Conservation (phyloP, 2,113 vertebrate genomes). For the Pteropus alecto region DNA sequence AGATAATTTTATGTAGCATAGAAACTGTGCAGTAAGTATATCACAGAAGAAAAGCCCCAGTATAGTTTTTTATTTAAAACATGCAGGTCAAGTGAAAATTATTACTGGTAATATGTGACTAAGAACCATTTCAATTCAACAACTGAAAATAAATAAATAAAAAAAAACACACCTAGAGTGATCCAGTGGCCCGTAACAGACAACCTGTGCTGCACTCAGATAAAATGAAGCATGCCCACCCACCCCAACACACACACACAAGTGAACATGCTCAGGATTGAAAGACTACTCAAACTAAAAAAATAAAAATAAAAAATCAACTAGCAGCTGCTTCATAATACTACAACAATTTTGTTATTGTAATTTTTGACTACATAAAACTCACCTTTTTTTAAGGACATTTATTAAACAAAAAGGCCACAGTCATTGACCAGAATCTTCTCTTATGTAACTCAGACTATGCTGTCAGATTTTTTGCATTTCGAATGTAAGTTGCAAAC, state of each 20-base stretch:
- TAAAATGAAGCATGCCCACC: background rate
- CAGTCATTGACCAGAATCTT: background rate
- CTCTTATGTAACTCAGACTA: background rate
- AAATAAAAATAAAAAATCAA: background rate
- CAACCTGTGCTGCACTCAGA: background rate
- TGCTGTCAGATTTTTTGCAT: background rate
- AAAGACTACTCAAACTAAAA: background rate
- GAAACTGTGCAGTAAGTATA: background rate
- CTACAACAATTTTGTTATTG: background rate
- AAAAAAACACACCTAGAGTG: background rate
- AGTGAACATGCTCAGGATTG: background rate
- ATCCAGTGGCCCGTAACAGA: background rate
- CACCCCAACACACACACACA: no score
- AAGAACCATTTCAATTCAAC: background rate
- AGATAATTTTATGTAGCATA: conserved; percentile 14
- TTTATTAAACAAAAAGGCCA: background rate
- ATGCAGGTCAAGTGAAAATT: background rate
- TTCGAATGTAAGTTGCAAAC: background rate
- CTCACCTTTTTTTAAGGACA: background rate
- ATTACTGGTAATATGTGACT: background rate
- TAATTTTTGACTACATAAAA: background rate
- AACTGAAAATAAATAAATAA: background rate
- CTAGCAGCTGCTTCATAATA: background rate
- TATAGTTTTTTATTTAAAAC: conserved; percentile 3
- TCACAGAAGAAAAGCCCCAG: background rate